Evolutionary conservation across 1,140 invertebrate species (phyloP).

Genomic region (Cyclina sinensis): DNA sequence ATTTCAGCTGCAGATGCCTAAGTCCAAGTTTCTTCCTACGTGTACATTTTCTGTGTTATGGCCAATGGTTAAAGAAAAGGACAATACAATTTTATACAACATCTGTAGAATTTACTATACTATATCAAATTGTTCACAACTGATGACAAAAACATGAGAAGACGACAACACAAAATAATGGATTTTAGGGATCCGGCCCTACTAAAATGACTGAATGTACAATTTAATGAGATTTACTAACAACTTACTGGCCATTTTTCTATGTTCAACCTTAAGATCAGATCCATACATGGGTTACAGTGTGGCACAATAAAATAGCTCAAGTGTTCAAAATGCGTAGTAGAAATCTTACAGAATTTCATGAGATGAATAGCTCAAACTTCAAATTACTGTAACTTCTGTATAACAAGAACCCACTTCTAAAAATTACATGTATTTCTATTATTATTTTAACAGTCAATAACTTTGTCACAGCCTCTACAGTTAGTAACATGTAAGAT

Average conservation of each 20-base stretch:
- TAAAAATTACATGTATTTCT: too few relatives aligned
- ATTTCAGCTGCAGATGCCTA: too few relatives aligned
- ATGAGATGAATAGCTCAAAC: too few relatives aligned
- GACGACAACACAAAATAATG: slow-evolving; percentile 33
- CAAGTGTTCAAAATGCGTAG: background rate
- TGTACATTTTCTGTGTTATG: too few relatives aligned
- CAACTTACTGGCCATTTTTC: slow-evolving; percentile 24
- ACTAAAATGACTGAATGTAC: slow-evolving; percentile 48
- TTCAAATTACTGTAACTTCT: too few relatives aligned
- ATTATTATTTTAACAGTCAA: too few relatives aligned
- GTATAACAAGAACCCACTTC: too few relatives aligned
- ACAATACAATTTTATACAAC: slow-evolving; percentile 57
- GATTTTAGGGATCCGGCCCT: slow-evolving; percentile 53
- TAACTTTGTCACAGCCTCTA: too few relatives aligned
- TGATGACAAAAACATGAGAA: slow-evolving; percentile 51
- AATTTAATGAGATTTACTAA: slow-evolving; percentile 43
- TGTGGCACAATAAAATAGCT: background rate
- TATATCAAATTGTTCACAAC: slow-evolving; percentile 64
- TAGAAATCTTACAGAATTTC: too few relatives aligned
- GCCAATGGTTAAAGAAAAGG: background rate
- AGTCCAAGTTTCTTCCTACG: too few relatives aligned
- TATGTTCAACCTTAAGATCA: background rate
- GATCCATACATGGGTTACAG: background rate
- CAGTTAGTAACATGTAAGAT: too few relatives aligned
- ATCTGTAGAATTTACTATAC: slow-evolving; percentile 68